Evolutionary conservation across 2,113 vertebrate genomes (phyloP), one percentile per base, ranked within the genome.

Genomic region (Mola mola): DNA sequence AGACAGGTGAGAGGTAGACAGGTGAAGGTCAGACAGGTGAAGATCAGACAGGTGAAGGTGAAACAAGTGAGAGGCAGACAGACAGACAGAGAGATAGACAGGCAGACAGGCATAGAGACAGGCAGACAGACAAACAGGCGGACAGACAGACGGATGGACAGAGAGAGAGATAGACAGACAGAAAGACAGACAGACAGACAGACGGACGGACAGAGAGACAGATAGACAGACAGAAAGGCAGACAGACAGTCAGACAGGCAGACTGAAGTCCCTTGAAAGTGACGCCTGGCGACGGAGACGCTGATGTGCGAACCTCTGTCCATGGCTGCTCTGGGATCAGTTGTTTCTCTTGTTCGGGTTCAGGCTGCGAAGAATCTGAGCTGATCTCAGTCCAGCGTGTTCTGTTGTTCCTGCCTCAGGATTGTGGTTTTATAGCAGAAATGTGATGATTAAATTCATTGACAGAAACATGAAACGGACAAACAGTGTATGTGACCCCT

Each of bases 341-440:
- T 19, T 56, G 12, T 16, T 2, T 15, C 7, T 31, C 20, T 8
- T 31, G 16, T 28, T 73, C 13, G 11, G 15, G 19, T 2, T 44
- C 20, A 22, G 42, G 42, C 24, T 44, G 20, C 24, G 20, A 10
- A 10, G 29, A 33, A 38, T 44, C 11, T 12, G 9, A 13, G 2
- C 10, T 44, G 37, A 9, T 28, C 11, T 11, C 4, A 44, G 25
- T 15, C 68, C 6, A 6, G 31, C n/a, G 29, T 1, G 9, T 19
- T 66, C 8, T 68, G 62, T 46, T 51, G 22, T 21, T 17, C 31
- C 9, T 25, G 17, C 37, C 17, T 60, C 33, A 34, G 8, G 15
- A 58, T 65, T 19, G 11, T 28, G 17, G 50, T 74, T 85, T 83
- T 86, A 86, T 77, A 72, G 20, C 12, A 46, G 71, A 66, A 63